Base-by-base conservation (phyloP, 2,113 vertebrate species). In the Suncus etruscus region DNA sequence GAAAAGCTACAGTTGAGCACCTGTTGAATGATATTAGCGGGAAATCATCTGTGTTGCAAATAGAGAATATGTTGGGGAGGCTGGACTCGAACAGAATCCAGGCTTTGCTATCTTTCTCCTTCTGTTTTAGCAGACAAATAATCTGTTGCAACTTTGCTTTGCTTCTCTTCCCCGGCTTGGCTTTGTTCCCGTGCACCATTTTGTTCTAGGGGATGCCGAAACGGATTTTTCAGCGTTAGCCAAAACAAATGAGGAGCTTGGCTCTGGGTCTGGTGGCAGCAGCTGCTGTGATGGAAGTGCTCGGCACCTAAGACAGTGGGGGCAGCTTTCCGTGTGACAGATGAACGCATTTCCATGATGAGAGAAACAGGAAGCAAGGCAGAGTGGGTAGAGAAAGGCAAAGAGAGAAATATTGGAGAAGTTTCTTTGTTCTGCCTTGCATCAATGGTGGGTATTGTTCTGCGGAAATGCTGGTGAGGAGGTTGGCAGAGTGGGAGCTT, bases 81-180 rank as follows among this genome's bases (percentile, higher is more conserved):
- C 97, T 29, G 96, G 95, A 94, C 96, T 95, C 95, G 50, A 95
- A 96, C 48, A 96, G 83, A 39, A 93, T 90, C 96, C 91, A 66
- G 8, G n/a, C 47, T 96, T 97, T 20, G 6, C 48, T 45, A 96
- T 96, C 94, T 96, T 95, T 96, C 97, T 97, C 98, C 97, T 98
- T 97, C 98, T 98, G 97, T 96, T 96, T 98, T 47, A 95, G 90
- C 97, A 98, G 97, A 97, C 97, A 98, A 98, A 98, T 98, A 97
- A 97, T 98, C 98, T 98, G 97, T 97, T 97, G 97, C 96, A 92
- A 96, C 97, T 98, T 96, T 97, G 96, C 97, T 39, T 39, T 91
- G 95, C 97, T 97, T 98, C 97, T 97, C 98, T 97, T 95, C 96
- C 94, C 87, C 95, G 91, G 96, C 94, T 98, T 98, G 98, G 98